Conservation (phyloP, 2,888 invertebrate species). For the Saturnia pavonia region DNA sequence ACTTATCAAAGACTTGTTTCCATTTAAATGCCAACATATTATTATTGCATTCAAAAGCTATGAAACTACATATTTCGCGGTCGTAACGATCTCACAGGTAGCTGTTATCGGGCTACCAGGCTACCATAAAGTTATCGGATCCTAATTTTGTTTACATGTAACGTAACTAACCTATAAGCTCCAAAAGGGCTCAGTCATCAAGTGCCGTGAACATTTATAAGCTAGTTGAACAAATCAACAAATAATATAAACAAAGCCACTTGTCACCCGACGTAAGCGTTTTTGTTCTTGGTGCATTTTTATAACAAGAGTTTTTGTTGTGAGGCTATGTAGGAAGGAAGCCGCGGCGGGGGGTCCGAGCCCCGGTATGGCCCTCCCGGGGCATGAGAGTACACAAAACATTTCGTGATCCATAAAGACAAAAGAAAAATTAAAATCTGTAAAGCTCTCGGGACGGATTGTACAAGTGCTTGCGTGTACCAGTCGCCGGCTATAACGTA, state of each 20-base stretch:
- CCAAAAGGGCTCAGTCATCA: constrained; percentile 62
- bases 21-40: not conserved
- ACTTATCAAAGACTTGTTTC: not conserved
- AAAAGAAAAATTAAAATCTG: constrained; percentile 79
- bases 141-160: constrained; percentile 34
- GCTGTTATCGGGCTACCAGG: constrained; percentile 12
- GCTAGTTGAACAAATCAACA: constrained; percentile 75
- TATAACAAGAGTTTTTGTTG: constrained; percentile 77
- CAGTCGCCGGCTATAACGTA: not conserved
- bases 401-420: constrained; percentile 81
- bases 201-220: constrained; percentile 70
- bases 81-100: not conserved
- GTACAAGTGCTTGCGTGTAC: constrained; percentile 40
- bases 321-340: constrained; percentile 78
- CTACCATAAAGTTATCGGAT: constrained; percentile 27
- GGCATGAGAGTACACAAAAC: constrained; percentile 75
- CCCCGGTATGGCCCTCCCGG: constrained; percentile 62
- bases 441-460: constrained; percentile 63
- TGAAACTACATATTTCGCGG: not conserved
- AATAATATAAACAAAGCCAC: constrained; percentile 78
- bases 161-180: constrained; percentile 38
- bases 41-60: not conserved
- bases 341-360: constrained; percentile 72
- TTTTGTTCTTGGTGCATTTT: constrained; percentile 77
- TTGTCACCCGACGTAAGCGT: constrained; percentile 78